Base-by-base conservation (phyloP, 2,113 vertebrate species). In the Spea bombifrons region DNA sequence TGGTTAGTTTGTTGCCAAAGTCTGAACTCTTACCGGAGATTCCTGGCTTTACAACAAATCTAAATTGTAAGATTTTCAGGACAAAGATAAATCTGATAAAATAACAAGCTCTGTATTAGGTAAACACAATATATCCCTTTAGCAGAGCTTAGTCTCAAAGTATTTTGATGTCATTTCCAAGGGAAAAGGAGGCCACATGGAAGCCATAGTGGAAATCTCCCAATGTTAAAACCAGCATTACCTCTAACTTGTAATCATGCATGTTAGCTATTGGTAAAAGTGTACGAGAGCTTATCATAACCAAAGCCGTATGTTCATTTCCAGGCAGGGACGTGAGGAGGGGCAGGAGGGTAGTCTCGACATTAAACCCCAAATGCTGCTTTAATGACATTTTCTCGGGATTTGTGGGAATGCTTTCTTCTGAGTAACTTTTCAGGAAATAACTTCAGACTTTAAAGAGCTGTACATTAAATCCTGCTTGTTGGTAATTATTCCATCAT, bases 401-500 rank as follows among this genome's bases (percentile, higher is more conserved):
- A 79, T 65, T 79, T 79, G 76, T 48, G 13, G 69, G 76, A 79
- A 79, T 64, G 7, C 48, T 72, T 79, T 78, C 76, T 79, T 53
- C 59, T 72, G 76, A 72, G 48, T 78, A 72, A 78, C 68, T 72
- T 43, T 53, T 72, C 76, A 72, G 76, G 76, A 79, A 79, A 72
- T 79, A 66, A 79, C 48, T 72, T 66, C 61, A 79, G 76, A 72
- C 76, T 73, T 79, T 79, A 79, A 72, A 79, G 30, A 49, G 49
- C 75, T 61, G 47, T 63, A 71, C 75, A 71, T 71, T 49, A 77
- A 71, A 77, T 61, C 67, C 66, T 77, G 75, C 53, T 77, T 63
- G 75, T 77, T 70, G 55, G 75, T 71, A 77, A 77, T 77, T 77
- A 77, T 77, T 71, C 66, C 68, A 12, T 64, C 55, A 77, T 77